phyloP scores from a whole-genome alignment of 2,888 invertebrate species.

The Steinernema carpocapsae region DNA sequence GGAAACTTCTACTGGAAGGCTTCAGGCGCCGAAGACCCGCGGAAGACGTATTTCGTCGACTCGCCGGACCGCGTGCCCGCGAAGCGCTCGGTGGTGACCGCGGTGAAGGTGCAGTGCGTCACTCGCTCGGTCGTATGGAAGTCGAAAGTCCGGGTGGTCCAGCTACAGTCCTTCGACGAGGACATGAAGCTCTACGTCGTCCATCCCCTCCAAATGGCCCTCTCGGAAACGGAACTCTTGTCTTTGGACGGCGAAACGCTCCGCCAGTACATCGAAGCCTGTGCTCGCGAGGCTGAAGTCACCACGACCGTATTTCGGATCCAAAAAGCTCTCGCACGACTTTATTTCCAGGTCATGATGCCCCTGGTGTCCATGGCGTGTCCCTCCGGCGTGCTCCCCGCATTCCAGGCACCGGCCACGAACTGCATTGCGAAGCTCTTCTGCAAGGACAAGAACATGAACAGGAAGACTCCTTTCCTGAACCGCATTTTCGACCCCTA shows the following conservation, averaged over 20 bases:
- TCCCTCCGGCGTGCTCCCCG: not conserved
- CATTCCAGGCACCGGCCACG: not conserved
- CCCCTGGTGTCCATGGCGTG: not conserved
- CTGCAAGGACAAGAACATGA: not conserved
- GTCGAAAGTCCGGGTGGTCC: not conserved
- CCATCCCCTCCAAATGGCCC: not conserved
- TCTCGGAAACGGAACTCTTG: not conserved
- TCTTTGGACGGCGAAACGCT: not conserved
- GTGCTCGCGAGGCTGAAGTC: not conserved
- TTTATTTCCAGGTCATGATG: not conserved
- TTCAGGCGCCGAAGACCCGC: not conserved
- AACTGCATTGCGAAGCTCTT: not conserved
- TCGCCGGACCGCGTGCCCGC: not conserved
- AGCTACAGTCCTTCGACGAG: not conserved
- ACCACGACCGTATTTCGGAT: too few relatives aligned
- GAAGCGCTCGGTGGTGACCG: not conserved
- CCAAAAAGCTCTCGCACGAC: not conserved
- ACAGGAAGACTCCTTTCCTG: not conserved
- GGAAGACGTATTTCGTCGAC: not conserved
- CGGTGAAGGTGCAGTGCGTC: not conserved
- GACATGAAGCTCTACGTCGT: slow-evolving; percentile 9
- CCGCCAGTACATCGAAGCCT: not conserved
- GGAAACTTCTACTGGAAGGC: slow-evolving; percentile 24
- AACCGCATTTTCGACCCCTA: not conserved
- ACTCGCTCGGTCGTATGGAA: not conserved